Conservation (phyloP, 1,140 invertebrate species). For the Saccostrea echinata region DNA sequence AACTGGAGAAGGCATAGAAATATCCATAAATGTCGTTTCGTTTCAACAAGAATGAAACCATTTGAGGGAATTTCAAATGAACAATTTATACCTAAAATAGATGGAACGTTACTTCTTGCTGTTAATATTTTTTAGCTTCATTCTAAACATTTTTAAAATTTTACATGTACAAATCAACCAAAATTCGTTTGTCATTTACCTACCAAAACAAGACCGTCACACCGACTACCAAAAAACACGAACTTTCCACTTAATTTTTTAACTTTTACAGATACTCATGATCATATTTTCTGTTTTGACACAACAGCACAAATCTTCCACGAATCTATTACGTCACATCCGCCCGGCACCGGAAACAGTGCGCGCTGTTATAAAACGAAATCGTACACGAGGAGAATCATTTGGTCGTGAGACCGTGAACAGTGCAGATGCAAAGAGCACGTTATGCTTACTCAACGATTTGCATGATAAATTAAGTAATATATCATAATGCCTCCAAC, state of each 20-base stretch:
- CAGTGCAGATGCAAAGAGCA: slow-evolving; percentile 41
- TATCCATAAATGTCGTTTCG: no score
- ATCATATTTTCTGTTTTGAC: slow-evolving; percentile 8
- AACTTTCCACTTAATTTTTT: background rate
- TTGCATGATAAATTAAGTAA: background rate
- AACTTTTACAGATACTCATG: background rate
- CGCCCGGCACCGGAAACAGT: slow-evolving; percentile 9
- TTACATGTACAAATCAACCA: background rate
- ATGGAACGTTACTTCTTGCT: no score
- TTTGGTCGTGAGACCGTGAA: slow-evolving; percentile 57
- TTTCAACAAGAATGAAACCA: no score
- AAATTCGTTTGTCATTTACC: slow-evolving; percentile 3
- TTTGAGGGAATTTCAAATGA: no score
- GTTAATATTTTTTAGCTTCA: no score
- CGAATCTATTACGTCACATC: slow-evolving; percentile 56
- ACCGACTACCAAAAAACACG: background rate
- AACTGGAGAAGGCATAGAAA: no score
- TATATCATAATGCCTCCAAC: slow-evolving; percentile 51
- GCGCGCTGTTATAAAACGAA: slow-evolving; percentile 8
- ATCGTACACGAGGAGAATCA: slow-evolving; percentile 45
- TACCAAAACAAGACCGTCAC: slow-evolving; percentile 25
- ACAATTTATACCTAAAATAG: no score
- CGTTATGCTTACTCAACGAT: background rate
- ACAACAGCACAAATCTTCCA: slow-evolving; percentile 44
- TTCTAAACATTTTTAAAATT: no score